A percentile compares a stretch with the other conserved stretches of the same genome.
Conservation (phyloP, 2,797 vertebrate species). For the Sarcoramphus papa region DNA sequence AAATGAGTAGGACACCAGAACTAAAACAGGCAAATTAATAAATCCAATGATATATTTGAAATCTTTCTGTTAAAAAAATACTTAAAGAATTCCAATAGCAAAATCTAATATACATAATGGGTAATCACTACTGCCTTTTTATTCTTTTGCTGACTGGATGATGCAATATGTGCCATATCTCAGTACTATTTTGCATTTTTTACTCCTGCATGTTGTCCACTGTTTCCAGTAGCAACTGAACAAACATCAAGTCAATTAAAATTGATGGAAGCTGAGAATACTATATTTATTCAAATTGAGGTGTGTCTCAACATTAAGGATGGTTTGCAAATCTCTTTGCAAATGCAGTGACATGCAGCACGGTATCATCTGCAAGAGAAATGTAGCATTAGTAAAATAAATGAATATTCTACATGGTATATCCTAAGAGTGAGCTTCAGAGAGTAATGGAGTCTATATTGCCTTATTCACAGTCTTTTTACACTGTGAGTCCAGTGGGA, state of each 20-base stretch:
- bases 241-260: not conserved
- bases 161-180: not conserved
- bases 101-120: not conserved
- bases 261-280: not conserved
- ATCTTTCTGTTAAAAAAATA: not conserved
- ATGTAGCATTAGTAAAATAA: not conserved
- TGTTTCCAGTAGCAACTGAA: not conserved
- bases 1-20: not conserved
- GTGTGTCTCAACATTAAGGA: not conserved
- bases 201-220: not conserved
- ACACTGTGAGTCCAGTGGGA: not conserved
- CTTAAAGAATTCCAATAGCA: not conserved
- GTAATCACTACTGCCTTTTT: not conserved
- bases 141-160: not conserved
- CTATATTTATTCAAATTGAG: not conserved
- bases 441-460: not conserved
- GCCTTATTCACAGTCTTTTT: not conserved
- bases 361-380: not conserved
- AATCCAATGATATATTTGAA: not conserved
- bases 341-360: not conserved
- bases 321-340: not conserved
- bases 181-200: not conserved
- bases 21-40: not conserved
- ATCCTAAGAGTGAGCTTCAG: not conserved
- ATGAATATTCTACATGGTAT: not conserved